phyloP scores from a whole-genome alignment of 2,888 invertebrate species.

The Saturnia japonica region DNA sequence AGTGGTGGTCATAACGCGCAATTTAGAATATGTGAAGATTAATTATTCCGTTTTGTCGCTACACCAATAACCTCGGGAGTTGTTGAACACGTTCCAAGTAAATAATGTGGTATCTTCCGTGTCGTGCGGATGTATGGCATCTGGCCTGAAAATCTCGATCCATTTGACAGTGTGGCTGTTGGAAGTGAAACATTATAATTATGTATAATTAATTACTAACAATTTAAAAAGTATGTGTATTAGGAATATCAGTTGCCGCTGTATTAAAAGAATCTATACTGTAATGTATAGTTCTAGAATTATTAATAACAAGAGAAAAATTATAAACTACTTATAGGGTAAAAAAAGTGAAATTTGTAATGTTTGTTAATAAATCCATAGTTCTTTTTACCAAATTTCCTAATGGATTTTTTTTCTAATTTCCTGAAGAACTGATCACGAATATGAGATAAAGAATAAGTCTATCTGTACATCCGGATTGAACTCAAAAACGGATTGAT shows the following conservation, averaged over 20 bases:
- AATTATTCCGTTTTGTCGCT: slow-evolving; percentile 57
- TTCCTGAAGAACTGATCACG: too few relatives aligned
- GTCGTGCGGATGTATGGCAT: slow-evolving; percentile 59
- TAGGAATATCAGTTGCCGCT: background rate
- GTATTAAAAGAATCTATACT: background rate
- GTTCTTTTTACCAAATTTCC: too few relatives aligned
- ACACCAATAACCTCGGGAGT: slow-evolving; percentile 60
- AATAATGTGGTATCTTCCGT: slow-evolving; percentile 65
- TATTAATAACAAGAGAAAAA: background rate
- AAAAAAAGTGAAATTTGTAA: too few relatives aligned
- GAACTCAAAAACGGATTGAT: too few relatives aligned
- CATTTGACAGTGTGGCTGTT: slow-evolving; percentile 34
- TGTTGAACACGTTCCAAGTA: slow-evolving; percentile 72
- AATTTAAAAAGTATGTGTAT: slow-evolving; percentile 16
- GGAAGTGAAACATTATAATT: slow-evolving; percentile 14
- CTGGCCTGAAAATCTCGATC: slow-evolving; percentile 53
- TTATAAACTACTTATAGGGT: too few relatives aligned
- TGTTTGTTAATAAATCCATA: too few relatives aligned
- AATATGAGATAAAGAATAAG: too few relatives aligned
- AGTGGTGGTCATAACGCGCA: background rate
- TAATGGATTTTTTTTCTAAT: too few relatives aligned
- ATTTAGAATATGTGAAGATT: slow-evolving; percentile 39
- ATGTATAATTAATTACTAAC: slow-evolving; percentile 3
- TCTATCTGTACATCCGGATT: too few relatives aligned
- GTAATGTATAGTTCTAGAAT: background rate